A percentile compares a stretch with the other conserved stretches of the same genome.
Conservation (phyloP, 2,888 invertebrate genomes). For the Thereva unica region DNA sequence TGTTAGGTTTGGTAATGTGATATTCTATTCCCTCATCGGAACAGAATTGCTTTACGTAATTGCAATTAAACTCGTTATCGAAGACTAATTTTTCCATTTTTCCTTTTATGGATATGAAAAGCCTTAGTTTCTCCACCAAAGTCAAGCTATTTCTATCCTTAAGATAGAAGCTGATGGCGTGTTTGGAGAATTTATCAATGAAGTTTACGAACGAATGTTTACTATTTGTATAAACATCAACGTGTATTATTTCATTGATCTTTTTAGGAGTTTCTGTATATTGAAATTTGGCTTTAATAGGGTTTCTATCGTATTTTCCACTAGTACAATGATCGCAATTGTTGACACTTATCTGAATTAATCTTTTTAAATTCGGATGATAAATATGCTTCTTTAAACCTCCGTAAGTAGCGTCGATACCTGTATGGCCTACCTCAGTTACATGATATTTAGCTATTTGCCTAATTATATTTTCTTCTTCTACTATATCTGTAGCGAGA, state of each 20-base stretch:
- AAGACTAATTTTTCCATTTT: slow-evolving; percentile 9
- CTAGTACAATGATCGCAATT: slow-evolving; percentile 23
- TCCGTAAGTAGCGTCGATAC: too few species aligned
- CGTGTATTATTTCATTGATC: slow-evolving; percentile 29
- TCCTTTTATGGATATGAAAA: slow-evolving; percentile 5
- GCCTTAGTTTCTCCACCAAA: slow-evolving; percentile 20
- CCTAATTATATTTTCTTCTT: too few species aligned
- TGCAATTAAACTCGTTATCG: slow-evolving; percentile 9
- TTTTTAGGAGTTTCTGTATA: slow-evolving; percentile 21
- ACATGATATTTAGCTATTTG: too few species aligned
- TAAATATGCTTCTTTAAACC: neutral
- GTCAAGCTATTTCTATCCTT: slow-evolving; percentile 20
- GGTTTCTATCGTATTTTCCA: slow-evolving; percentile 27
- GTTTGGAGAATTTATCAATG: slow-evolving; percentile 37
- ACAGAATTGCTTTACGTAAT: slow-evolving; percentile 9
- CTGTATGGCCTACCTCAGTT: too few species aligned
- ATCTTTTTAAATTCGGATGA: neutral
- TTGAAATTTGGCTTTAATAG: slow-evolving; percentile 27
- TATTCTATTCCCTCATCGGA: slow-evolving; percentile 2
- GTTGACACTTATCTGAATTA: slow-evolving; percentile 10
- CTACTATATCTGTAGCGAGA: neutral
- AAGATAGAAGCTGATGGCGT: slow-evolving; percentile 14
- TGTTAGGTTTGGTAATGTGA: slow-evolving; percentile 22
- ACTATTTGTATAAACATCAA: slow-evolving; percentile 10
- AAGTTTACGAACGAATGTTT: slow-evolving; percentile 32